These are phyloP conservation scores for Palloptera scutellata DNA, from an alignment of 2,888 invertebrate species.

Conservation along the genomic window DNA sequence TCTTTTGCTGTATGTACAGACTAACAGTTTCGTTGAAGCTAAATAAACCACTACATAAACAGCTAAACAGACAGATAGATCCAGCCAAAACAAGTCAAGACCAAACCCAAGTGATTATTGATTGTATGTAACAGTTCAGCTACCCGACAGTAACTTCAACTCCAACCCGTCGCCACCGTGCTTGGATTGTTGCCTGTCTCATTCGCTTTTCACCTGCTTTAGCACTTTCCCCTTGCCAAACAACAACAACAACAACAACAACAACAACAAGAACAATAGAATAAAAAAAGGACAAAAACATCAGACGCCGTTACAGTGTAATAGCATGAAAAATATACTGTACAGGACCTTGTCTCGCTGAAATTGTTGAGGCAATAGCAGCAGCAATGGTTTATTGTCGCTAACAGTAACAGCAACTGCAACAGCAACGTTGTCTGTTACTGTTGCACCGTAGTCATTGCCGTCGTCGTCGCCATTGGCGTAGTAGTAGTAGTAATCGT, in stretches of 20 bases:
- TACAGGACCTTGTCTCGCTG: slow-evolving; percentile 34
- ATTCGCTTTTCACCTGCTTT: not conserved
- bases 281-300: not conserved
- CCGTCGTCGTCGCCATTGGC: too few relatives aligned
- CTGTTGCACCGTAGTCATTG: too few relatives aligned
- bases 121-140: slow-evolving; percentile 10
- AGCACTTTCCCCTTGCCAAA: slow-evolving; percentile 4
- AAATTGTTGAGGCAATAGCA: not conserved
- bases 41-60: slow-evolving; percentile 7
- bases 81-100: slow-evolving; percentile 53
- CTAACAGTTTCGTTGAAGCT: slow-evolving; percentile 20
- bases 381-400: not conserved
- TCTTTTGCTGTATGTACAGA: slow-evolving; percentile 32
- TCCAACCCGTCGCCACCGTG: slow-evolving; percentile 9
- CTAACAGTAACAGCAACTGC: slow-evolving; percentile 1
- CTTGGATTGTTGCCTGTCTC: not conserved
- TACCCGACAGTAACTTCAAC: slow-evolving; percentile 26
- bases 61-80: slow-evolving; percentile 23
- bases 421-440: slow-evolving; percentile 3
- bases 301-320: too few relatives aligned
- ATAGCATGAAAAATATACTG: slow-evolving; percentile 1
- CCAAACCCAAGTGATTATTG: slow-evolving; percentile 45
- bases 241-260: slow-evolving; percentile 17
- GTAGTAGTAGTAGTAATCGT: slow-evolving; percentile 1
- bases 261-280: slow-evolving; percentile 15